Evolutionary conservation across 2,888 invertebrate genomes (phyloP).

Genomic region (Melanostoma scalare): DNA sequence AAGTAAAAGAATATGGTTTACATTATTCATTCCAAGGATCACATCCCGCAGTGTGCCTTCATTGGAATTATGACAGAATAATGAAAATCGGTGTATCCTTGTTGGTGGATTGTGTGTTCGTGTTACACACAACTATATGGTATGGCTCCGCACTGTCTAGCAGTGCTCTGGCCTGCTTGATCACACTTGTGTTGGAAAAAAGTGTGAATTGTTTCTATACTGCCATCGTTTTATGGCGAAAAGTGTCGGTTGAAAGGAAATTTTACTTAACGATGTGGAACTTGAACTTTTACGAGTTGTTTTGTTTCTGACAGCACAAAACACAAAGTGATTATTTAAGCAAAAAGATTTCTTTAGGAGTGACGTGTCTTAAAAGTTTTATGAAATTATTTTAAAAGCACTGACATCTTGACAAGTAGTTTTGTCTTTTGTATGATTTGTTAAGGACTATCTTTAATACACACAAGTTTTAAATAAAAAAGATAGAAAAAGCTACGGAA

Average conservation of each 20-base stretch:
- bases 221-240: conserved; percentile 51
- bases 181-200: conserved; percentile 74
- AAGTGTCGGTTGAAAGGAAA: conserved; percentile 41
- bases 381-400: too few relatives aligned
- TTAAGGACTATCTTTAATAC: too few relatives aligned
- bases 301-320: conserved; percentile 46
- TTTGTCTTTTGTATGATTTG: too few relatives aligned
- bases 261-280: conserved; percentile 51
- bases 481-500: too few relatives aligned
- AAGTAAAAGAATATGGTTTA: conserved; percentile 29
- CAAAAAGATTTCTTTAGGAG: not conserved
- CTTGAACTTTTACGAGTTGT: conserved; percentile 39
- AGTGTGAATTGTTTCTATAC: conserved; percentile 81
- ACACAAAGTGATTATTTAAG: conserved; percentile 38
- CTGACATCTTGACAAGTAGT: too few relatives aligned
- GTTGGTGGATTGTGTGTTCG: conserved; percentile 1
- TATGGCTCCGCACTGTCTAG: conserved; percentile 16
- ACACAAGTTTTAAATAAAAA: too few relatives aligned
- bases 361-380: too few relatives aligned
- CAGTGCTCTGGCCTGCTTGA: conserved; percentile 40
- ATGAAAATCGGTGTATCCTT: conserved; percentile 63
- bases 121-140: conserved; percentile 4
- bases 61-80: conserved; percentile 68
- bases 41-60: conserved; percentile 64
- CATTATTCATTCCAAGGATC: conserved; percentile 64